Conservation (phyloP, 1,140 invertebrate genomes). For the Sycophaga agraensis region DNA sequence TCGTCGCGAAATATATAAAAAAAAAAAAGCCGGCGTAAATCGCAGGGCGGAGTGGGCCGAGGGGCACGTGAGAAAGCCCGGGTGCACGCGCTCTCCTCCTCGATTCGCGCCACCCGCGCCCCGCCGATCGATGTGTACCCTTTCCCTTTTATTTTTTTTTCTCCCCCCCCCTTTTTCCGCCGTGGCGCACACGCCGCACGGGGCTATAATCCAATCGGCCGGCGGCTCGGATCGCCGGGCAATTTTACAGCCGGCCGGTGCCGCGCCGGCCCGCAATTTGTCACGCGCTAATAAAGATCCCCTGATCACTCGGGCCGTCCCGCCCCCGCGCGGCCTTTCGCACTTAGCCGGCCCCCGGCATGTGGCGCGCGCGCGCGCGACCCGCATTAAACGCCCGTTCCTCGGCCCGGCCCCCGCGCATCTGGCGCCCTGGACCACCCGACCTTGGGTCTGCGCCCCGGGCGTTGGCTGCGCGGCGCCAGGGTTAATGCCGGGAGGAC, state of each 20-base stretch:
- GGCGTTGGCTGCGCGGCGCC: too few species aligned
- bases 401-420: too few species aligned
- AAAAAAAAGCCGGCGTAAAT: too few species aligned
- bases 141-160: neutral
- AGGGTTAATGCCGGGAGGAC: too few species aligned
- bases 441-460: too few species aligned
- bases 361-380: too few species aligned
- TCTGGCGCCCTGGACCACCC: too few species aligned
- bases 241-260: conserved; percentile 16
- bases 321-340: neutral
- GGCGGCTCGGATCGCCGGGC: neutral
- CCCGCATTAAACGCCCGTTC: too few species aligned
- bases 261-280: conserved; percentile 5
- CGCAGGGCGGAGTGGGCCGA: too few species aligned
- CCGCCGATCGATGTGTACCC: neutral
- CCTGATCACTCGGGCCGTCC: conserved; percentile 5
- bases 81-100: neutral
- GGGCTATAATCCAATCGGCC: neutral
- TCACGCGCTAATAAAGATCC: conserved; percentile 27
- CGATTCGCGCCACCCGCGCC: neutral
- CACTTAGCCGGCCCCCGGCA: too few species aligned
- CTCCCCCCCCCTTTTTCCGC: neutral
- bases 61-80: neutral
- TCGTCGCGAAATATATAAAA: too few species aligned
- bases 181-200: neutral